phyloP scores from a whole-genome alignment of 2,113 vertebrate genomes.

The Oncorhynchus mykiss region DNA sequence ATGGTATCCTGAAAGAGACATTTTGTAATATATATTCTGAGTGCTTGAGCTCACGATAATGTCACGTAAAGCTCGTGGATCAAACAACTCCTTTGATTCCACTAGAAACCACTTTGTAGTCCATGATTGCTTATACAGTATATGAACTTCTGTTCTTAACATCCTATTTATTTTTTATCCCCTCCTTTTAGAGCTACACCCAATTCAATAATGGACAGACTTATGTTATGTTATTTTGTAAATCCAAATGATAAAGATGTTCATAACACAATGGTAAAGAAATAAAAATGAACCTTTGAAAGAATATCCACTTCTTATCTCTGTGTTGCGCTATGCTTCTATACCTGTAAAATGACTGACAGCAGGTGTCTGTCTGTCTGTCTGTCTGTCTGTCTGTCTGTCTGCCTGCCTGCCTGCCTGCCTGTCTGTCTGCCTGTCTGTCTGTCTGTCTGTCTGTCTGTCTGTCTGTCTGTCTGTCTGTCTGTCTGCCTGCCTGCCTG shows the following conservation, averaged over 20 bases:
- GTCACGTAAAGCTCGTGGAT: slow-evolving; percentile 51
- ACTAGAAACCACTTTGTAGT: slow-evolving; percentile 43
- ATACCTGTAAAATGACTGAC: background rate
- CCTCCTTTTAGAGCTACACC: background rate
- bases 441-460: fast-evolving
- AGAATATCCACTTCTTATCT: slow-evolving; percentile 37
- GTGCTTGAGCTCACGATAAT: slow-evolving; percentile 32
- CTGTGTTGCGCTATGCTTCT: slow-evolving; percentile 10
- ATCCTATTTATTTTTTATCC: slow-evolving; percentile 43
- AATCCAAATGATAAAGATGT: slow-evolving; percentile 33
- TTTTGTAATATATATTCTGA: slow-evolving; percentile 36
- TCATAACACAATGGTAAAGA: slow-evolving; percentile 29
- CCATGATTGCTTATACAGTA: slow-evolving; percentile 50
- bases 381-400: background rate
- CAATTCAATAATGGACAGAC: background rate
- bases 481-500: background rate
- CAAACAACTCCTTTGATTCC: slow-evolving; percentile 61
- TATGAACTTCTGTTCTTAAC: slow-evolving; percentile 44
- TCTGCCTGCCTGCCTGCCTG: background rate
- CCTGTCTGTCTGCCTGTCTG: no score
- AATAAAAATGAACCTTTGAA: slow-evolving; percentile 55
- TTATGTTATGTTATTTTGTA: slow-evolving; percentile 17
- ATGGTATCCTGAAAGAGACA: slow-evolving; percentile 25
- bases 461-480: no score
- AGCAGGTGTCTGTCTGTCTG: background rate